These are phyloP conservation scores for Eudasyphora cyanicolor DNA, from an alignment of 2,888 invertebrate genomes.

Conservation along the genomic window DNA sequence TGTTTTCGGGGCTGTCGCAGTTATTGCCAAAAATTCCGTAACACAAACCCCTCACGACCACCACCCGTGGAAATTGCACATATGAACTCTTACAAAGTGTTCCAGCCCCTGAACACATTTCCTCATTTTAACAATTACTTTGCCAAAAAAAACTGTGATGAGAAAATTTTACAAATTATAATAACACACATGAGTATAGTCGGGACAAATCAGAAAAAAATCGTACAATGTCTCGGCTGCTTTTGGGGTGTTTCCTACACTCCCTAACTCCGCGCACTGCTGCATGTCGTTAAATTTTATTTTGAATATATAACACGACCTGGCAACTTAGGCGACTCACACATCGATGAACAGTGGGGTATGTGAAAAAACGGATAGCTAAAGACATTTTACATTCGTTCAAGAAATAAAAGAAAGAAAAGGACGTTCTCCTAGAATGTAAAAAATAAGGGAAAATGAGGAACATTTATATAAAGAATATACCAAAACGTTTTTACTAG, in stretches of 20 bases:
- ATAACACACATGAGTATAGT: slow-evolving; percentile 15
- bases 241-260: neutral
- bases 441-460: too few species aligned
- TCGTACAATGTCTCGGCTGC: neutral
- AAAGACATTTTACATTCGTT: too few species aligned
- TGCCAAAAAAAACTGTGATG: neutral
- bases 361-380: too few species aligned
- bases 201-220: neutral
- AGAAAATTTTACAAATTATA: neutral
- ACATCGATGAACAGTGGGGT: too few species aligned
- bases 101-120: neutral
- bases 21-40: neutral
- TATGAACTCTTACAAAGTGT: neutral
- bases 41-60: neutral
- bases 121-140: slow-evolving; percentile 14
- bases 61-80: neutral
- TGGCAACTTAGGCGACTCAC: slow-evolving; percentile 2
- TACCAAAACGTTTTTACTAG: too few species aligned
- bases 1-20: neutral
- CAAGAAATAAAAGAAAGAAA: too few species aligned
- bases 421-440: too few species aligned
- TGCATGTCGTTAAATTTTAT: neutral
- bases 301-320: neutral
- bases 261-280: too few species aligned
- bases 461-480: too few species aligned